These are phyloP conservation scores for Enteromius mattozi DNA, from an alignment of 2,797 vertebrate species.

Conservation along the genomic window DNA sequence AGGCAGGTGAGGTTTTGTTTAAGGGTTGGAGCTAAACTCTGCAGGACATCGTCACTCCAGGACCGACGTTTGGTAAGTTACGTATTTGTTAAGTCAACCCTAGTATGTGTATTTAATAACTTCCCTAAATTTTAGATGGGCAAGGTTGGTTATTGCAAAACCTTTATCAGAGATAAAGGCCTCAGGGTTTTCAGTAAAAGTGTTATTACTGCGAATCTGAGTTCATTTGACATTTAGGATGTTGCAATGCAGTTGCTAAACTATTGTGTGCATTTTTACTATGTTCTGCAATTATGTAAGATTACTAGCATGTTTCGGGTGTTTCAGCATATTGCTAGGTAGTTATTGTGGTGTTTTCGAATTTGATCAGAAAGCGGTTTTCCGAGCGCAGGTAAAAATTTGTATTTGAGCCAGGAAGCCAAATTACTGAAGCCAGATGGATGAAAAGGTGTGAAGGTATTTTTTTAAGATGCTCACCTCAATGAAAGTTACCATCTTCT, in stretches of 20 bases:
- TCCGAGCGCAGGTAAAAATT: background rate
- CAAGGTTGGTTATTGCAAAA: background rate
- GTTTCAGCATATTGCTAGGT: background rate
- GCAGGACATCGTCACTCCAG: too few species aligned
- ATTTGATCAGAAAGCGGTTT: background rate
- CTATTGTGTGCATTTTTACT: background rate
- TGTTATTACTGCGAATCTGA: background rate
- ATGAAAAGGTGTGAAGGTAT: background rate
- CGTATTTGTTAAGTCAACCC: background rate
- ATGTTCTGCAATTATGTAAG: background rate
- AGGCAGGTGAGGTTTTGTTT: too few species aligned
- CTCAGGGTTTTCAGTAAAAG: background rate
- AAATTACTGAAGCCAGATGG: background rate
- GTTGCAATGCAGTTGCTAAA: too few species aligned
- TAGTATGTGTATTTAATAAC: background rate
- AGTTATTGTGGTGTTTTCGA: background rate
- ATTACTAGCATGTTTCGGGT: background rate
- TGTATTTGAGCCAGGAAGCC: background rate
- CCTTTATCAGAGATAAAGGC: background rate
- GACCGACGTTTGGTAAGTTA: too few species aligned
- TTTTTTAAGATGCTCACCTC: conserved; percentile 6
- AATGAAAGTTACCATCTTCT: background rate
- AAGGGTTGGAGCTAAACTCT: too few species aligned
- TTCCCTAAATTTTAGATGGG: background rate
- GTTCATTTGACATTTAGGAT: background rate